Percentiles rank a stretch among this genome's conserved stretches.
phyloP scores from a whole-genome alignment of 35 echinoderm and acorn worm species.

The Eucidaris tribuloides region DNA sequence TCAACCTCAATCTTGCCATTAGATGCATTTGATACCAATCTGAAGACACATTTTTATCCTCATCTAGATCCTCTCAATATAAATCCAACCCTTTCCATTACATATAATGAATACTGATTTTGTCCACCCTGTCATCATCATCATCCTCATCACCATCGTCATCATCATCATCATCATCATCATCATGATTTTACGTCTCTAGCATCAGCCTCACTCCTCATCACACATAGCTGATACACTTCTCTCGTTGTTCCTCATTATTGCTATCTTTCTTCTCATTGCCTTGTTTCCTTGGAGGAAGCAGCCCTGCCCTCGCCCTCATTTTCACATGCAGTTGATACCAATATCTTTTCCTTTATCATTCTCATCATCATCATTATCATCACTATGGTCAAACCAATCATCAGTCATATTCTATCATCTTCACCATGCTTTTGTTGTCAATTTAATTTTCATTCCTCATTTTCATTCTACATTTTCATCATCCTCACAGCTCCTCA shows the following conservation, averaged over 20 bases:
- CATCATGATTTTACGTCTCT: not conserved
- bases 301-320: not conserved
- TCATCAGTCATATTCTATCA: no score
- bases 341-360: no score
- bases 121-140: no score
- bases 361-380: no score
- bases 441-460: no score
- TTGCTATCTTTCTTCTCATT: not conserved
- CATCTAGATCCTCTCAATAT: no score
- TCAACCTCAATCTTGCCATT: no score
- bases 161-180: conserved; percentile 20
- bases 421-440: no score
- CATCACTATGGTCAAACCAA: not conserved
- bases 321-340: not conserved
- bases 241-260: not conserved
- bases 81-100: no score
- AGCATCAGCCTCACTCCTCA: not conserved
- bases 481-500: not conserved
- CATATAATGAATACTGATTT: no score
- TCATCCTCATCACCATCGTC: not conserved
- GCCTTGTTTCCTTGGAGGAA: not conserved
- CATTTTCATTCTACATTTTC: not conserved
- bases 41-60: no score
- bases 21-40: no score
- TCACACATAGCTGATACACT: not conserved